Conservation (phyloP, 2,113 vertebrate genomes). For the Malurus elegans region DNA sequence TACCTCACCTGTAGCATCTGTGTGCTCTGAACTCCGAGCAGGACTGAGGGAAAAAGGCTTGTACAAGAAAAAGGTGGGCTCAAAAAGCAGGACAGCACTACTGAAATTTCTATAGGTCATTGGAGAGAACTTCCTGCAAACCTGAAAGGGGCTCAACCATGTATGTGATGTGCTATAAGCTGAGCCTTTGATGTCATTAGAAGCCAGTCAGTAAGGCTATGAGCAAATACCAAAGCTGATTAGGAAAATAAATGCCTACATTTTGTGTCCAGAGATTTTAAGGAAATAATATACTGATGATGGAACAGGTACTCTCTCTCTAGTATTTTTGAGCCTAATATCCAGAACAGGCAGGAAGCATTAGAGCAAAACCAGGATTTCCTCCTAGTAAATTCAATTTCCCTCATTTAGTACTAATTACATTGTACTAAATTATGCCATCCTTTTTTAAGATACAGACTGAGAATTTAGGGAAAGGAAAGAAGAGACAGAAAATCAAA, state of each 20-base stretch:
- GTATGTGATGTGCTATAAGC: not conserved
- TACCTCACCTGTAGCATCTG: not conserved
- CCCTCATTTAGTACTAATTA: not conserved
- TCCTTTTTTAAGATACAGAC: not conserved
- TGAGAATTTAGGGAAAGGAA: not conserved
- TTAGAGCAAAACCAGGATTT: constrained; percentile 43
- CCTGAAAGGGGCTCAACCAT: accelerated
- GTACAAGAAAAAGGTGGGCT: not conserved
- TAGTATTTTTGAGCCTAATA: not conserved
- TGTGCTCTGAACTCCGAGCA: not conserved
- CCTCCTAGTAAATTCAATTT: constrained; percentile 15
- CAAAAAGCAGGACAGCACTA: not conserved
- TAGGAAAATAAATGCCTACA: not conserved
- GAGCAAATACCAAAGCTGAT: not conserved
- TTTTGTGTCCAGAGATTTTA: not conserved
- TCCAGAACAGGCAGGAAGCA: constrained; percentile 19
- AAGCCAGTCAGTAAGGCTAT: not conserved
- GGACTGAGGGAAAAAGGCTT: not conserved
- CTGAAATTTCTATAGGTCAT: not conserved
- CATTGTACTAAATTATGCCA: not conserved
- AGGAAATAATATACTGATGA: not conserved
- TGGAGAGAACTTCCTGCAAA: not conserved
- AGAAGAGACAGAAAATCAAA: not conserved
- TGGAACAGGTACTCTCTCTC: not conserved
- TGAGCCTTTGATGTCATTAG: not conserved